These are phyloP conservation scores for Psittacula cyanocephala DNA, from an alignment of 2,113 vertebrate genomes.

Conservation along the genomic window DNA sequence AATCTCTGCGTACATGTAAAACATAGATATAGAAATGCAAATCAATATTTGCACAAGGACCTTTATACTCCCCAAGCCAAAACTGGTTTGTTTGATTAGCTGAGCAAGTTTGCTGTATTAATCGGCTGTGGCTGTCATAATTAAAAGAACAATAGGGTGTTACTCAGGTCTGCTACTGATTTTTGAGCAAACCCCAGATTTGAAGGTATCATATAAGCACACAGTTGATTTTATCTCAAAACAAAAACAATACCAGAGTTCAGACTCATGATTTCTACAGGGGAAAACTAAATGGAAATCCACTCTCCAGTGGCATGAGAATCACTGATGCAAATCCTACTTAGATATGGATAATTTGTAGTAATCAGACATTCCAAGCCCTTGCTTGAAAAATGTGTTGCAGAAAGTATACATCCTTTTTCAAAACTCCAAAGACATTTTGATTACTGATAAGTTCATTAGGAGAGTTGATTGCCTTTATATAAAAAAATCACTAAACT, in stretches of 20 bases:
- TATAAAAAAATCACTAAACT: background rate
- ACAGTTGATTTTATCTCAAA: constrained; percentile 42
- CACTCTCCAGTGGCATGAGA: constrained; percentile 24
- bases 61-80: constrained; percentile 17
- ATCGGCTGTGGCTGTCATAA: constrained; percentile 2
- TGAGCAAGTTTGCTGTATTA: background rate
- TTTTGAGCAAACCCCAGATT: background rate
- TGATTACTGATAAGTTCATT: constrained; percentile 61
- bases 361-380: constrained; percentile 47
- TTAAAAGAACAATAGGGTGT: background rate
- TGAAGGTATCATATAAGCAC: background rate
- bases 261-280: constrained; percentile 17
- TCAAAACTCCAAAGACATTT: constrained; percentile 36
- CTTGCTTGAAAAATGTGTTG: constrained; percentile 17
- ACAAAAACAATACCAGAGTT: constrained; percentile 5
- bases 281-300: constrained; percentile 51
- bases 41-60: constrained; percentile 25
- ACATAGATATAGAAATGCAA: constrained; percentile 17
- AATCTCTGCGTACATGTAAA: background rate
- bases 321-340: constrained; percentile 58
- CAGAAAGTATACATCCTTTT: background rate
- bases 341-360: constrained; percentile 71
- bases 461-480: constrained; percentile 14
- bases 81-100: constrained; percentile 40
- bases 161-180: constrained; percentile 16